phyloP scores from a whole-genome alignment of 2,888 invertebrate genomes.

The Lepas anatifera region DNA sequence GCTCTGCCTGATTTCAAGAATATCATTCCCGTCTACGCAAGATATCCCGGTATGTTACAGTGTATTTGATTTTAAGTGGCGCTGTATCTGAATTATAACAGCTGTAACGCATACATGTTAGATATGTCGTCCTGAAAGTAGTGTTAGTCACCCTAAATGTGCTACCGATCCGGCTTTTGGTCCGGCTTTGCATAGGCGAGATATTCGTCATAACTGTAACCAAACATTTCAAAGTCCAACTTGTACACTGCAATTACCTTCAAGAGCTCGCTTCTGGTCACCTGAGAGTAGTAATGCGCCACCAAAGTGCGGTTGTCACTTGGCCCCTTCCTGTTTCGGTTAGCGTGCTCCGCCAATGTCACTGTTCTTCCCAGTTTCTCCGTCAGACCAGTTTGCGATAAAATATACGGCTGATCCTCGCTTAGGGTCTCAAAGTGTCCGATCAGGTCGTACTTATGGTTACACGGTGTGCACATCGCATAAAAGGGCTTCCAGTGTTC shows the following conservation, averaged over 20 bases:
- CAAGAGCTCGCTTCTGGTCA: conserved; percentile 18
- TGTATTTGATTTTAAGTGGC: too few relatives aligned
- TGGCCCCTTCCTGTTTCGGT: neutral
- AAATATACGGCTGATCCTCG: conserved; percentile 40
- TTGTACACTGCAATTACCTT: conserved; percentile 18
- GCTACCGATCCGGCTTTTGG: too few relatives aligned
- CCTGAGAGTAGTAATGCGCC: conserved; percentile 18
- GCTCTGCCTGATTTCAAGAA: too few relatives aligned
- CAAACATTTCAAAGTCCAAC: conserved; percentile 21
- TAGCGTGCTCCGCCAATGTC: neutral
- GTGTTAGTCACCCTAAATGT: too few relatives aligned
- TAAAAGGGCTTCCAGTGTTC: conserved; percentile 48
- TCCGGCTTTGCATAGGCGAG: neutral
- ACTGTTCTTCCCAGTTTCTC: conserved; percentile 29
- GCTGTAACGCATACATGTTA: too few relatives aligned
- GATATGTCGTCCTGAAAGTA: too few relatives aligned
- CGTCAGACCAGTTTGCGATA: conserved; percentile 27
- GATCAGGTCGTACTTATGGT: conserved; percentile 42
- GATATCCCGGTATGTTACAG: too few relatives aligned
- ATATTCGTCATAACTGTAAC: conserved; percentile 18
- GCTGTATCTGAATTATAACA: too few relatives aligned
- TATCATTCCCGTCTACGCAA: too few relatives aligned
- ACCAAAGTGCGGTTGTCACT: neutral
- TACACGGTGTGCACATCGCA: conserved; percentile 45
- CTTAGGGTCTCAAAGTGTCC: conserved; percentile 46